A percentile compares a stretch with the other conserved stretches of the same genome.
phyloP scores from a whole-genome alignment of 1,140 invertebrate genomes.

The Oreohelix idahoensis region DNA sequence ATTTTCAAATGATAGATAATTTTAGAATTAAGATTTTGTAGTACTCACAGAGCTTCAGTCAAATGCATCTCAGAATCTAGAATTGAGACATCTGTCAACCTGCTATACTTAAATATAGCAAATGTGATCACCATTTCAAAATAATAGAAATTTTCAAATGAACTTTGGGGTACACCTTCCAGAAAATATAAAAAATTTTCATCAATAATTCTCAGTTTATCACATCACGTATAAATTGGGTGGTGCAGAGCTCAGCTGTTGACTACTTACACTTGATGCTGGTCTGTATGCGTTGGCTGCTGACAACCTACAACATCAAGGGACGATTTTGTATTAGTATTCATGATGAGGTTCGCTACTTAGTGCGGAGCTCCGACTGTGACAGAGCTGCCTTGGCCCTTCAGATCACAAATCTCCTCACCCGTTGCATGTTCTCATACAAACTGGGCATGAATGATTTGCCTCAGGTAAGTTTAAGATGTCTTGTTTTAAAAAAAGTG shows the following conservation, averaged over 20 bases:
- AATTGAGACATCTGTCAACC: too few relatives aligned
- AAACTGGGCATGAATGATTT: conserved; percentile 88
- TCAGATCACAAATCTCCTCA: conserved; percentile 94
- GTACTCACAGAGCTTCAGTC: too few relatives aligned
- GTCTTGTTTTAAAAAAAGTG: too few relatives aligned
- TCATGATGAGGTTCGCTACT: conserved; percentile 97
- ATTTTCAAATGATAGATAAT: too few relatives aligned
- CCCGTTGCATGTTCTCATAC: conserved; percentile 89
- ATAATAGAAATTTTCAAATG: too few relatives aligned
- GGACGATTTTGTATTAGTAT: conserved; percentile 95
- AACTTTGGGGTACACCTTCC: too few relatives aligned
- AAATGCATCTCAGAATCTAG: too few relatives aligned
- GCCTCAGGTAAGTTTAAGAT: conserved; percentile 74
- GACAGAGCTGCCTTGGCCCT: conserved; percentile 94
- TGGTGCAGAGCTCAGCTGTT: conserved; percentile 98
- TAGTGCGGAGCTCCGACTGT: conserved; percentile 84
- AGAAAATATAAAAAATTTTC: too few relatives aligned
- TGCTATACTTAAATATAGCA: too few relatives aligned
- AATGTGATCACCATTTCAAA: too few relatives aligned
- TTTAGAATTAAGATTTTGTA: too few relatives aligned
- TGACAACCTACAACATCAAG: conserved; percentile 79
- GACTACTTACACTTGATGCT: conserved; percentile 98
- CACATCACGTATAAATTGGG: conserved; percentile 96
- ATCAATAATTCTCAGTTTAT: conserved; percentile 70
- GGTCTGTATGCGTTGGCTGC: conserved; percentile 94